Conservation (phyloP, 2,888 invertebrate species). For the Petrophora chlorosata region DNA sequence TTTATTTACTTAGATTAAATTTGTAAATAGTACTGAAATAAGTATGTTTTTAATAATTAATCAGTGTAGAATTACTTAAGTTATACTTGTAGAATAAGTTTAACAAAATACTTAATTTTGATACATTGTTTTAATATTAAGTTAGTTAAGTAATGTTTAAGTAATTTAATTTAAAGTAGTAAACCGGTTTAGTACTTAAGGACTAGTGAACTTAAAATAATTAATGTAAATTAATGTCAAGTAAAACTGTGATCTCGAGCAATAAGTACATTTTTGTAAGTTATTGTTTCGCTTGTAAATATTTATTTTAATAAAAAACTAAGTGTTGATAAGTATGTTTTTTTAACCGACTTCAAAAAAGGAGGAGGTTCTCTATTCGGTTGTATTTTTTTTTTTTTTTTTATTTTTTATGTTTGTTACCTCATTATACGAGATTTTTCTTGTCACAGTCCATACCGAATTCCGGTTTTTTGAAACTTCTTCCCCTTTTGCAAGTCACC, state of each 20-base stretch:
- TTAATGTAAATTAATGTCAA: slow-evolving; percentile 5
- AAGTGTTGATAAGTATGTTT: slow-evolving; percentile 31
- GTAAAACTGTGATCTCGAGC: slow-evolving; percentile 75
- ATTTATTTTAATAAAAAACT: slow-evolving; percentile 51
- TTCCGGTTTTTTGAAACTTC: slow-evolving; percentile 71
- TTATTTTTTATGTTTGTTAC: too few relatives aligned
- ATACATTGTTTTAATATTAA: neutral
- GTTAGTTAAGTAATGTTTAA: slow-evolving; percentile 7
- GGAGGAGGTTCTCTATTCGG: too few relatives aligned
- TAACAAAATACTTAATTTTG: neutral
- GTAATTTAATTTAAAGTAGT: slow-evolving; percentile 7
- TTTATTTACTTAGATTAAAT: slow-evolving; percentile 1
- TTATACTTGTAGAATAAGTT: neutral
- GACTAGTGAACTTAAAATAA: too few relatives aligned
- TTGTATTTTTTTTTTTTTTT: too few relatives aligned
- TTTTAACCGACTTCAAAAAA: too few relatives aligned
- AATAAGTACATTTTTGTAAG: slow-evolving; percentile 74
- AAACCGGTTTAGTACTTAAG: slow-evolving; percentile 39
- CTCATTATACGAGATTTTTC: slow-evolving; percentile 51
- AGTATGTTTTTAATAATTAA: too few relatives aligned
- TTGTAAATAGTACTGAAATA: too few relatives aligned
- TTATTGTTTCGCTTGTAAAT: slow-evolving; percentile 65
- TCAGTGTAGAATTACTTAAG: neutral
- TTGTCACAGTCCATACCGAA: slow-evolving; percentile 56
- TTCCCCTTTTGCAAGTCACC: slow-evolving; percentile 76